Percentiles rank a stretch among this genome's conserved stretches.
Conservation (phyloP, 2,797 vertebrate genomes). For the Stomatorhinus walkeri region DNA sequence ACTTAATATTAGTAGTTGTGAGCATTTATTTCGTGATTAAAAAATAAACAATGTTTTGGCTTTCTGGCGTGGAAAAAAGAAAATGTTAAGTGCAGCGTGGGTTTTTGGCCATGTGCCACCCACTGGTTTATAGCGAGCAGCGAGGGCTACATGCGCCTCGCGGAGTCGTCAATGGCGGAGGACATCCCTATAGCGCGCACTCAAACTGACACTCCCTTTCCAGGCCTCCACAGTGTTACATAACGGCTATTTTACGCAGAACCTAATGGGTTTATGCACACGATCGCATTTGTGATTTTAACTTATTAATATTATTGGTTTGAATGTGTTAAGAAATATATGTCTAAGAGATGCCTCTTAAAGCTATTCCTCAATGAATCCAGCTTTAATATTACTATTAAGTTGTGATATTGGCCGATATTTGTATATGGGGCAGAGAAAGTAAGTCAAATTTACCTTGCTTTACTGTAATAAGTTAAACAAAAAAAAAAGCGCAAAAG, state of each 20-base stretch:
- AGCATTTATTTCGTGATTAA: neutral
- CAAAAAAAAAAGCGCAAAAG: neutral
- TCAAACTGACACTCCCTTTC: neutral
- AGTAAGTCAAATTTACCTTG: neutral
- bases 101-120: neutral
- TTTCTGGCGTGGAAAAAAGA: neutral
- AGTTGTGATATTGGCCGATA: neutral
- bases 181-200: slow-evolving; percentile 31
- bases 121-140: neutral
- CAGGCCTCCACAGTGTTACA: neutral
- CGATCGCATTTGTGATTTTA: neutral
- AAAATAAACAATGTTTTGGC: neutral
- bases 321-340: neutral
- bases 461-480: neutral
- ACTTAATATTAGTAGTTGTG: neutral
- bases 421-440: neutral
- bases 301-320: neutral
- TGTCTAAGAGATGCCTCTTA: neutral
- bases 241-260: neutral
- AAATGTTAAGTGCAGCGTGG: neutral
- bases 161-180: slow-evolving; percentile 64
- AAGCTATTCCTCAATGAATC: neutral
- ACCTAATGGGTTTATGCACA: neutral
- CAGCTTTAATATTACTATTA: neutral
- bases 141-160: slow-evolving; percentile 47